These are phyloP conservation scores for Etia nguti DNA, from an alignment of 2,113 vertebrate species.

Conservation along the genomic window DNA sequence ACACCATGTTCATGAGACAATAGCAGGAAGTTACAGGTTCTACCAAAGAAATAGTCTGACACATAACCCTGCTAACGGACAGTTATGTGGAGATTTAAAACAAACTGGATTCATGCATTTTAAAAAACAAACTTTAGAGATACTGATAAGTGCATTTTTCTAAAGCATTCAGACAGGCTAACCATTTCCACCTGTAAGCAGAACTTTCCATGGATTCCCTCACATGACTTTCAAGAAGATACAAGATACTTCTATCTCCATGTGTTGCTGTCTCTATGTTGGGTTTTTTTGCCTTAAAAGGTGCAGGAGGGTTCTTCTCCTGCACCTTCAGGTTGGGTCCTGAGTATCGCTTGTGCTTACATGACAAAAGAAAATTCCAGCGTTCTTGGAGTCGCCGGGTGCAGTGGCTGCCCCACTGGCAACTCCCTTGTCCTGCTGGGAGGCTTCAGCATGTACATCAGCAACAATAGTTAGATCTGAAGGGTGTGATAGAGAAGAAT, in stretches of 20 bases:
- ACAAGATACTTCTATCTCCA: not conserved
- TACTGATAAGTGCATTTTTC: not conserved
- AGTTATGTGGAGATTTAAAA: not conserved
- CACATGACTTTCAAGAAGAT: not conserved
- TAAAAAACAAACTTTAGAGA: not conserved
- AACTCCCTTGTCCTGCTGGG: not conserved
- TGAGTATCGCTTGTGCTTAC: not conserved
- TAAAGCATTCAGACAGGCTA: not conserved
- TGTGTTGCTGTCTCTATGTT: not conserved
- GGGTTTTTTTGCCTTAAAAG: not conserved
- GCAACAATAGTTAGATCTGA: not conserved
- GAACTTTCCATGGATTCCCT: not conserved
- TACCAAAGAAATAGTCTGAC: not conserved
- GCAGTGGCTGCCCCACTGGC: not conserved
- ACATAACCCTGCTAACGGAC: not conserved
- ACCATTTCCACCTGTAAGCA: not conserved
- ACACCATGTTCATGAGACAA: not conserved
- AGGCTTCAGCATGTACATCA: not conserved
- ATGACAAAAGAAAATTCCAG: fast-evolving
- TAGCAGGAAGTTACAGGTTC: not conserved
- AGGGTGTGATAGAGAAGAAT: not conserved
- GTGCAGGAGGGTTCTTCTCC: not conserved
- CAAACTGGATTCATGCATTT: not conserved
- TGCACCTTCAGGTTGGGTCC: not conserved
- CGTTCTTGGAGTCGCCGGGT: not conserved